Percentiles rank a stretch among this genome's conserved stretches.
These are phyloP conservation scores for Anser brachyrhynchus DNA, from an alignment of 2,113 vertebrate species.

Conservation along the genomic window DNA sequence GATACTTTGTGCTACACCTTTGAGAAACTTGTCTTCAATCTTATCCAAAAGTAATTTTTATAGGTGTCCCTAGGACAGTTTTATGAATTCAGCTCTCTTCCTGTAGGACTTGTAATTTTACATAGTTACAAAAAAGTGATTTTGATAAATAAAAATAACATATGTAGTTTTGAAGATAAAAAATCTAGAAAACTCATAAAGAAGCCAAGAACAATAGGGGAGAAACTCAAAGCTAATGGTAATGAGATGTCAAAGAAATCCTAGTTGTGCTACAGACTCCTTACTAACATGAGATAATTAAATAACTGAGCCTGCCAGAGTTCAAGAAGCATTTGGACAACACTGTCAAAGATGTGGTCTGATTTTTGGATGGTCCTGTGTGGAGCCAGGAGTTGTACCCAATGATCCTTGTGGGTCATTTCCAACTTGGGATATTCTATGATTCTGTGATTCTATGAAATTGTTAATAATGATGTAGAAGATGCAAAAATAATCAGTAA, in stretches of 20 bases:
- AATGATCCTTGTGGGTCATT: not conserved
- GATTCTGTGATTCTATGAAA: not conserved
- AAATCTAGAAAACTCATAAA: not conserved
- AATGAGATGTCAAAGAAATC: conserved; percentile 11
- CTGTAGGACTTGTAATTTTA: not conserved
- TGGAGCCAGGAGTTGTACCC: not conserved
- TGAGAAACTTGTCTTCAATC: not conserved
- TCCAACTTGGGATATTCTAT: not conserved
- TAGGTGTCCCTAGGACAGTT: not conserved
- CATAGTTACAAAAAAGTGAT: not conserved
- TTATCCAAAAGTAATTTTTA: not conserved
- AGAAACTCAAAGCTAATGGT: not conserved
- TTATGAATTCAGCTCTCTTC: not conserved
- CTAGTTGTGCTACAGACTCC: not conserved
- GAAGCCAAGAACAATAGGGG: not conserved
- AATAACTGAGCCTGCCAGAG: not conserved
- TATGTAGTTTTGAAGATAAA: not conserved
- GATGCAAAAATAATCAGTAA: not conserved
- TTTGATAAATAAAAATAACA: not conserved
- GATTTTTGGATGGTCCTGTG: not conserved
- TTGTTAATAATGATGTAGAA: not conserved
- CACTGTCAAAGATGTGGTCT: not conserved
- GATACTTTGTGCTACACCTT: not conserved
- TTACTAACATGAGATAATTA: not conserved
- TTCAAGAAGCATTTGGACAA: not conserved